A percentile compares a stretch with the other conserved stretches of the same genome.
These are phyloP conservation scores for Drosophila leonis DNA, from an alignment of 2,888 invertebrate species.

Conservation along the genomic window DNA sequence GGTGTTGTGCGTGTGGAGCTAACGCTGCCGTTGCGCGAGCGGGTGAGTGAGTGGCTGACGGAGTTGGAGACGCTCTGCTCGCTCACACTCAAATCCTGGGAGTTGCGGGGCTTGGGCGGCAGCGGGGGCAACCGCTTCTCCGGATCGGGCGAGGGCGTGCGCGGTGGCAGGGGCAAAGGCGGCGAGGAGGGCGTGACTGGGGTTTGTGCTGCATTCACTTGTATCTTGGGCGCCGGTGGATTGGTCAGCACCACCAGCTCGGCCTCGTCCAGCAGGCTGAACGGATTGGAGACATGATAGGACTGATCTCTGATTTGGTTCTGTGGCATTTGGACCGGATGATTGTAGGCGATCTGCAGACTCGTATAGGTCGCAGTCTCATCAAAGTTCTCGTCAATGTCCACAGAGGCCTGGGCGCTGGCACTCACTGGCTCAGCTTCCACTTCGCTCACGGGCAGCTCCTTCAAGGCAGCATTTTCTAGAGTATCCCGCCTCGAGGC, in stretches of 20 bases:
- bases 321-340: slow-evolving; percentile 90
- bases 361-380: slow-evolving; percentile 93
- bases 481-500: slow-evolving; percentile 87
- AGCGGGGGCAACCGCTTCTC: slow-evolving; percentile 90
- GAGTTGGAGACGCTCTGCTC: slow-evolving; percentile 65
- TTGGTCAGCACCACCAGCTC: slow-evolving; percentile 85
- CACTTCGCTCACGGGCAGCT: slow-evolving; percentile 68
- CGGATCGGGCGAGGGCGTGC: slow-evolving; percentile 83
- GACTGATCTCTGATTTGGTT: slow-evolving; percentile 10
- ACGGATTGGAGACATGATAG: slow-evolving; percentile 72
- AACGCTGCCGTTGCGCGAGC: slow-evolving; percentile 75
- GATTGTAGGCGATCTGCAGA: slow-evolving; percentile 93
- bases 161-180: slow-evolving; percentile 75
- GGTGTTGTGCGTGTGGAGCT: slow-evolving; percentile 81
- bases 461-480: slow-evolving; percentile 77
- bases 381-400: slow-evolving; percentile 89
- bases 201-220: slow-evolving; percentile 75
- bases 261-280: slow-evolving; percentile 80
- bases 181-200: slow-evolving; percentile 82
- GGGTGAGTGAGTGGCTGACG: slow-evolving; percentile 59
- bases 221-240: slow-evolving; percentile 86
- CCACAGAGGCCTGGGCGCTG: slow-evolving; percentile 84
- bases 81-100: slow-evolving; percentile 83
- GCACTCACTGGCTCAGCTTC: slow-evolving; percentile 52
- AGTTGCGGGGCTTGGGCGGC: slow-evolving; percentile 91